Evolutionary conservation across 2,797 vertebrate species (phyloP).

Genomic region (Sus cebifrons): DNA sequence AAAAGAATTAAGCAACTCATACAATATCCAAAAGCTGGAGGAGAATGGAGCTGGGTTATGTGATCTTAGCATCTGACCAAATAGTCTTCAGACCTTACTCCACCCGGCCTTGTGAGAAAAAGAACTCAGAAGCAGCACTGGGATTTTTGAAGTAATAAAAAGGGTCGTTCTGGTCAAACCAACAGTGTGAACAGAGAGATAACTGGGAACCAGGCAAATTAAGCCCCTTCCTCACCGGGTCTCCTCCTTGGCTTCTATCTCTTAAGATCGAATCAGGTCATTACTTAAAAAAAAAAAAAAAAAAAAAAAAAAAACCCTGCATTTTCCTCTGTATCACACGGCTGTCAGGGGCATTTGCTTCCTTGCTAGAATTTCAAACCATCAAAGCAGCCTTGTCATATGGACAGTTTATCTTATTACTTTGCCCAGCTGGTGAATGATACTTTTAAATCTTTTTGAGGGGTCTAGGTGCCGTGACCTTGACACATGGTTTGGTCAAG

Average conservation of each 20-base stretch:
- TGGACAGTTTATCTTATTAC: neutral
- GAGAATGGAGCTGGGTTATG: neutral
- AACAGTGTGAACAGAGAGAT: neutral
- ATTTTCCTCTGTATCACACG: neutral
- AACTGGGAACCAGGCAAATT: neutral
- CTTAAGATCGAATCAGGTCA: neutral
- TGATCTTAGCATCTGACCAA: neutral
- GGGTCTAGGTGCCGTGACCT: neutral
- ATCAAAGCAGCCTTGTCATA: neutral
- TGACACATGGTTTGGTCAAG: conserved; percentile 1
- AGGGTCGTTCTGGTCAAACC: neutral
- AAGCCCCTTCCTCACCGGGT: accelerated
- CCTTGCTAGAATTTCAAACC: neutral
- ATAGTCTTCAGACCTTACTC: neutral
- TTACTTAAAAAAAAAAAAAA: conserved; percentile 19
- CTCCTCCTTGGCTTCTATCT: neutral
- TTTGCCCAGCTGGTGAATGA: neutral
- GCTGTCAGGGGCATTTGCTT: conserved; percentile 65
- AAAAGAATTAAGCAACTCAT: neutral
- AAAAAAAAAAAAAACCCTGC: neutral
- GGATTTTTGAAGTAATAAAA: neutral
- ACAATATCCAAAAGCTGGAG: neutral
- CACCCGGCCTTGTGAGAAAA: neutral
- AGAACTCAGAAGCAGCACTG: neutral
- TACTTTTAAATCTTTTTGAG: neutral